phyloP scores from a whole-genome alignment of 2,797 vertebrate species.

The Pseudochaenichthys georgianus region DNA sequence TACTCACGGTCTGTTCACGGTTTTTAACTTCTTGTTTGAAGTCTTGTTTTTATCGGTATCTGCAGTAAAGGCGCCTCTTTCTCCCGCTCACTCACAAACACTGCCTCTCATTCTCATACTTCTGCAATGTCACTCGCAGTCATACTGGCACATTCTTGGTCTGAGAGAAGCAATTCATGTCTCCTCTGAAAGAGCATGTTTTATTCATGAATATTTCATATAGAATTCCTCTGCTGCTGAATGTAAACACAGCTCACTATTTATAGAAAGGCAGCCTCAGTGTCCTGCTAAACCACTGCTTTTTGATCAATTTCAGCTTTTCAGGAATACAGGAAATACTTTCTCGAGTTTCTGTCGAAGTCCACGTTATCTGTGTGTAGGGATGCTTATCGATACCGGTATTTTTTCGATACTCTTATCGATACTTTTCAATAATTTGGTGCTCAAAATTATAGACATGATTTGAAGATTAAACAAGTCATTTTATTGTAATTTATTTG shows the following conservation, averaged over 20 bases:
- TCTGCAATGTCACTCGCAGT: slow-evolving; percentile 19
- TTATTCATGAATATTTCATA: slow-evolving; percentile 72
- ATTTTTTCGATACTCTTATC: too few species aligned
- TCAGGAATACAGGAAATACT: slow-evolving; percentile 38
- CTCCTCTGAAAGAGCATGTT: slow-evolving; percentile 55
- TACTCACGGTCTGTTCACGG: neutral
- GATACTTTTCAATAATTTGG: too few species aligned
- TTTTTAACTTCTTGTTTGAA: slow-evolving; percentile 16
- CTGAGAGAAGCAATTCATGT: slow-evolving; percentile 41
- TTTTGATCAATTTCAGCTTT: slow-evolving; percentile 37
- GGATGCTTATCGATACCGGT: too few species aligned
- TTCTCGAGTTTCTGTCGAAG: neutral
- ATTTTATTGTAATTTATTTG: too few species aligned
- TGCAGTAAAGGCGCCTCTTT: neutral
- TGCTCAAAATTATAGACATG: too few species aligned
- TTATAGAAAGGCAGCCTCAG: slow-evolving; percentile 57
- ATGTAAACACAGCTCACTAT: slow-evolving; percentile 67
- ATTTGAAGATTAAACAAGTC: too few species aligned
- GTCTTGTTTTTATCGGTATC: slow-evolving; percentile 14
- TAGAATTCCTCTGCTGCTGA: slow-evolving; percentile 55
- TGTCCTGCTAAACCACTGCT: neutral
- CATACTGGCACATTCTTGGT: slow-evolving; percentile 23
- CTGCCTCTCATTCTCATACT: slow-evolving; percentile 11
- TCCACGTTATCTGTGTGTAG: neutral
- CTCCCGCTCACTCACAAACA: neutral